Evolutionary conservation across 2,888 invertebrate species (phyloP).

Genomic region (Metacarcinus magister): DNA sequence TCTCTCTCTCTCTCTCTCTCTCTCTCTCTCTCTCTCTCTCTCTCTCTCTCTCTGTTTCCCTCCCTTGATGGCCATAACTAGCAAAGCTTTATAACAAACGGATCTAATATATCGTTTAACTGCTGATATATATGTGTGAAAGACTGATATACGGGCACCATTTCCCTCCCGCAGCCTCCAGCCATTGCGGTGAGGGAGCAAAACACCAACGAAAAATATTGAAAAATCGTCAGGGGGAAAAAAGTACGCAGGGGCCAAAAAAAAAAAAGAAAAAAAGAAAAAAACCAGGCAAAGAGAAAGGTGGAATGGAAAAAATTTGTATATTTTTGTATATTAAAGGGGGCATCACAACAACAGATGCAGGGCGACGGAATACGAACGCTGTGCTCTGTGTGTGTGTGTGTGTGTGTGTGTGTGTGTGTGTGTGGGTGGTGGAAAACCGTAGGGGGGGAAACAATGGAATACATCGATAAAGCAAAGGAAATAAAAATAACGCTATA

Average conservation of each 20-base stretch:
- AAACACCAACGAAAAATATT: background rate
- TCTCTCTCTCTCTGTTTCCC: background rate
- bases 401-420: no score
- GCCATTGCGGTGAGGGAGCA: background rate
- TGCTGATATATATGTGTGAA: conserved; percentile 20
- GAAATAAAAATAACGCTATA: background rate
- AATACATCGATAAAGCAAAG: background rate
- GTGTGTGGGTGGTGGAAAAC: background rate
- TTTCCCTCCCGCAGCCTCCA: background rate
- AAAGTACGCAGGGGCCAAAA: background rate
- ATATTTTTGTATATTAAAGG: background rate
- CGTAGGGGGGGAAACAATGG: background rate
- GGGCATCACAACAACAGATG: background rate
- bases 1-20: background rate
- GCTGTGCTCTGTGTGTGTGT: no score
- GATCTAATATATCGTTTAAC: conserved; percentile 48
- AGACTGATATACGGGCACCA: background rate
- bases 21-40: background rate
- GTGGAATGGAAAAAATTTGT: background rate
- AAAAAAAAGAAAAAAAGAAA: background rate
- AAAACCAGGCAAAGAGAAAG: background rate
- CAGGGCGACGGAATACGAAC: no score
- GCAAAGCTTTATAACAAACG: background rate
- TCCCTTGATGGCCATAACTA: background rate
- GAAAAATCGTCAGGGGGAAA: background rate